Conservation (phyloP, 2,888 invertebrate genomes). For the Creontiades dilutus region DNA sequence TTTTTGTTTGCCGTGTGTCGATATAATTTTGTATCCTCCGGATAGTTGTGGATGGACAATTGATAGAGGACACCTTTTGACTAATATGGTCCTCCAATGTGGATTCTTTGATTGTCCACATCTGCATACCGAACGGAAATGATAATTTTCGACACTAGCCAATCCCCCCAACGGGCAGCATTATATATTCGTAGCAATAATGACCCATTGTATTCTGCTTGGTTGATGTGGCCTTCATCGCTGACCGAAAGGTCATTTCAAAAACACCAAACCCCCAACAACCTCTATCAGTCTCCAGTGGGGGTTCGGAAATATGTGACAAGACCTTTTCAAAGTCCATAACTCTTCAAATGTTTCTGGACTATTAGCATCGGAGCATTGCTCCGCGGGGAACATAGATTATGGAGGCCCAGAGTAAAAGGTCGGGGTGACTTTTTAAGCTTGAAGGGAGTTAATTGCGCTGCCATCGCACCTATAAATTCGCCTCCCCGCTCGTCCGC, state of each 20-base stretch:
- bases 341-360: slow-evolving; percentile 62
- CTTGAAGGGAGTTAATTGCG: slow-evolving; percentile 66
- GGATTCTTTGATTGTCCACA: no score
- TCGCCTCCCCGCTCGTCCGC: slow-evolving; percentile 3
- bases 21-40: no score
- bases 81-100: no score
- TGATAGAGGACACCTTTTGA: no score
- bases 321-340: slow-evolving; percentile 63
- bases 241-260: slow-evolving; percentile 29
- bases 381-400: slow-evolving; percentile 57
- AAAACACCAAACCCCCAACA: neutral
- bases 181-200: slow-evolving; percentile 15
- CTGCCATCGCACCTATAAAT: slow-evolving; percentile 64
- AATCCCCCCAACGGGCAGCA: neutral
- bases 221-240: neutral
- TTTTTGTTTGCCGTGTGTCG: no score
- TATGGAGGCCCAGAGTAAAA: slow-evolving; percentile 52
- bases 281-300: slow-evolving; percentile 35
- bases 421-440: slow-evolving; percentile 67
- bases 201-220: slow-evolving; percentile 1
- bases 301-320: slow-evolving; percentile 51
- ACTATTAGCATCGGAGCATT: slow-evolving; percentile 58
- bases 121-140: no score
- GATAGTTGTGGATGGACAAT: no score
- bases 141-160: no score